These are phyloP conservation scores for Rosalia funebris DNA, from an alignment of 2,888 invertebrate species.

Conservation along the genomic window DNA sequence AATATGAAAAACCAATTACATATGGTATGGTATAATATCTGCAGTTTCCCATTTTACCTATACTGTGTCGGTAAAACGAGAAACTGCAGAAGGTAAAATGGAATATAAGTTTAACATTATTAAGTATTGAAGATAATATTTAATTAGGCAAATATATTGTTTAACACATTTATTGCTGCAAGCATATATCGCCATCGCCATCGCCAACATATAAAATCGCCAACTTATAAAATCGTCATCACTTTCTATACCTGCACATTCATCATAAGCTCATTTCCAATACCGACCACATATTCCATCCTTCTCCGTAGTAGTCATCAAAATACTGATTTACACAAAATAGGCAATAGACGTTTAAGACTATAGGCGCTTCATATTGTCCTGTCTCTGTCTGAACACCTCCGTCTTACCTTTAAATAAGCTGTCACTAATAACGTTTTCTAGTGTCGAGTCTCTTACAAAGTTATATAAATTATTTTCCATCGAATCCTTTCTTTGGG, in stretches of 20 bases:
- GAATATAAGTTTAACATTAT: not conserved
- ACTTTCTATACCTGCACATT: not conserved
- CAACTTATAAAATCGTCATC: too few species aligned
- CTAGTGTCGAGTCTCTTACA: not conserved
- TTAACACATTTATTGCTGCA: not conserved
- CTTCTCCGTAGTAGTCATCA: conserved; percentile 1
- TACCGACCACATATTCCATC: not conserved
- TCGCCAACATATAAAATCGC: too few species aligned
- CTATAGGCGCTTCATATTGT: conserved; percentile 11
- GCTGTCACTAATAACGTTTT: not conserved
- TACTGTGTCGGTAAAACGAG: not conserved
- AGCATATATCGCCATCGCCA: not conserved
- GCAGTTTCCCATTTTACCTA: not conserved
- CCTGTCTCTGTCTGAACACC: not conserved
- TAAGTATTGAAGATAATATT: not conserved
- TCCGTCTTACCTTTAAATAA: not conserved
- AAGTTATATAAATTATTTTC: not conserved
- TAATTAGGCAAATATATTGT: not conserved
- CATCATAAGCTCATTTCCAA: not conserved
- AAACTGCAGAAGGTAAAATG: not conserved
- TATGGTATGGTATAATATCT: too few species aligned
- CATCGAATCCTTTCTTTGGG: not conserved
- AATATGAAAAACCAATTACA: not conserved
- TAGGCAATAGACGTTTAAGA: conserved; percentile 8
- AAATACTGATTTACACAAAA: conserved; percentile 16